A percentile compares a stretch with the other conserved stretches of the same genome.
Evolutionary conservation across 2,113 vertebrate species (phyloP).

Genomic region (Recurvirostra avosetta): DNA sequence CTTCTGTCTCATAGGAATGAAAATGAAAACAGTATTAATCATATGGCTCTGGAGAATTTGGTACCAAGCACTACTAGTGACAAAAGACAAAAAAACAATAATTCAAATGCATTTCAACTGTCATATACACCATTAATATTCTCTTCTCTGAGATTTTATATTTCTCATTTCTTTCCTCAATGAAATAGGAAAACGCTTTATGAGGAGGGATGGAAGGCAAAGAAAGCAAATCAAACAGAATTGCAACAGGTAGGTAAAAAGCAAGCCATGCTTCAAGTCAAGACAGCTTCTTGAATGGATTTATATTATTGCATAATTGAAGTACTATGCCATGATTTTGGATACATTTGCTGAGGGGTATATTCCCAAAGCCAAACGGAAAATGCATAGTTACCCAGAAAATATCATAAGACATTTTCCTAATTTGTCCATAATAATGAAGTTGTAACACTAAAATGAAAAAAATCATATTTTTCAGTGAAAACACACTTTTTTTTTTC

Average conservation of each 20-base stretch:
- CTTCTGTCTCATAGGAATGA: not conserved
- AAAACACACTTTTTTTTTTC: not conserved
- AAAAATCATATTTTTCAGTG: not conserved
- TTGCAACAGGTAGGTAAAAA: not conserved
- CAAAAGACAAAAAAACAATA: not conserved
- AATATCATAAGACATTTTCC: not conserved
- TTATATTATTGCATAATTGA: not conserved
- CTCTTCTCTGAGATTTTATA: not conserved
- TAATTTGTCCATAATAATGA: not conserved
- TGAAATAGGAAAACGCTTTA: not conserved
- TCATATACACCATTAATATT: not conserved
- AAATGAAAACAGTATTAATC: conserved; percentile 16
- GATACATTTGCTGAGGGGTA: not conserved
- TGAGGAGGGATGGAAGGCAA: not conserved
- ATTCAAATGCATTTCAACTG: not conserved
- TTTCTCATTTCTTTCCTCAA: not conserved
- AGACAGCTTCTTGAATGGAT: not conserved
- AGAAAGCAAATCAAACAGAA: not conserved
- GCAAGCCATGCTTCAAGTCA: not conserved
- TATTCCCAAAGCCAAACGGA: not conserved
- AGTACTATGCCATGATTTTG: not conserved
- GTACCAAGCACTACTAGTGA: not conserved
- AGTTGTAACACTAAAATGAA: not conserved
- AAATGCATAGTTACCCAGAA: not conserved
- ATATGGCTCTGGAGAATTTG: not conserved